Evolutionary conservation across 2,113 vertebrate species (phyloP), one percentile per base, ranked within the genome.

Genomic region (Aythya baeri): DNA sequence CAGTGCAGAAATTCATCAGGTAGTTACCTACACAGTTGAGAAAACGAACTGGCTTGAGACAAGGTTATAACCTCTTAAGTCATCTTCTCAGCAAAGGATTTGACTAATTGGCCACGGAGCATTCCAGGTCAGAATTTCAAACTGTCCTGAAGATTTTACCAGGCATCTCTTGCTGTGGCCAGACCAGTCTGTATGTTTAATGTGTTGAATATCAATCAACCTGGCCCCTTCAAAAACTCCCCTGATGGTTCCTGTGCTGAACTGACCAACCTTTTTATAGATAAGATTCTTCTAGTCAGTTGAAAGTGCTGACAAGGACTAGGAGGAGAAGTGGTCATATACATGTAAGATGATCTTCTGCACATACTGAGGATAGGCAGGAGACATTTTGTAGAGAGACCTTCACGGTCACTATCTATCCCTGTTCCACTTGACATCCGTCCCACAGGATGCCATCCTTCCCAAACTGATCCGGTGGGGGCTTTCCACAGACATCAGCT

Each of bases 81-180:
- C 34, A 52, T 74, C 55, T 77, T 84, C 10, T 9, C 32, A 62
- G 27, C 8, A 88, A 71, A 63, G 13, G 20, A 34, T 41, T 54
- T 93, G 22, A 78, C 14, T 77, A 34, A 82, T 54, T 66, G 70
- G 16, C 18, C 25, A 29, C 70, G 21, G 59, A 62, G 10, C 1
- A 66, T 52, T 84, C 25, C 74, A 71, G 52, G 20, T 85, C 32
- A 91, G 49, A 68, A 76, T 76, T 86, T 94, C n/a, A 81, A 86
- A 38, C 20, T 50, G 8, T 57, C 17, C 43, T 13, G 34, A 59
- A 55, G 26, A 57, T 66, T 81, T 77, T 66, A 21, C 6, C 17
- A 44, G 26, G 13, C 54, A 29, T 16, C 54, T 55, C 54, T 55
- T 46, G 9, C 0, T 8, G 12, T 2, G 0, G 7, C 41, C 9